Conservation (phyloP, 1,140 invertebrate genomes). For the Anthonomus grandis region DNA sequence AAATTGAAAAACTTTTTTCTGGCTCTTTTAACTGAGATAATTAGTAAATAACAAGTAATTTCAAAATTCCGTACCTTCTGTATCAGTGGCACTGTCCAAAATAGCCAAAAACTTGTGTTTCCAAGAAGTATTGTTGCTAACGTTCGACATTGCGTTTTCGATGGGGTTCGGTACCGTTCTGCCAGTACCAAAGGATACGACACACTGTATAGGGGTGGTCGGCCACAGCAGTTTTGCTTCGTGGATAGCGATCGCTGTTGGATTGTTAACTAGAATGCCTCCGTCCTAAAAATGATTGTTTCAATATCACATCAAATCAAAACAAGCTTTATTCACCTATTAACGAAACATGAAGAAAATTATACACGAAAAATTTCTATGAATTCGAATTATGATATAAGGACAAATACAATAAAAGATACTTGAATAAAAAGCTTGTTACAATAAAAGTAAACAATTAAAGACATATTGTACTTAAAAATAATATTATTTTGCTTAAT, state of each 20-base stretch:
- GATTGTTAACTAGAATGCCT: slow-evolving; percentile 89
- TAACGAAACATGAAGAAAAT: too few relatives aligned
- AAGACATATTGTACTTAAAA: too few relatives aligned
- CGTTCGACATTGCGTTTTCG: slow-evolving; percentile 40
- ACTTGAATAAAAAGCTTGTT: too few relatives aligned
- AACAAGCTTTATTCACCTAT: too few relatives aligned
- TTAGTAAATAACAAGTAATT: not conserved
- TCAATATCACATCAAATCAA: too few relatives aligned
- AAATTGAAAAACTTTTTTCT: not conserved
- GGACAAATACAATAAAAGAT: too few relatives aligned
- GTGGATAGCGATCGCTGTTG: slow-evolving; percentile 84
- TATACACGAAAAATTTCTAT: too few relatives aligned
- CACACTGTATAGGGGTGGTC: slow-evolving; percentile 72
- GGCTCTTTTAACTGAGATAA: not conserved
- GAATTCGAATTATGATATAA: too few relatives aligned
- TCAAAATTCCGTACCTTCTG: slow-evolving; percentile 63
- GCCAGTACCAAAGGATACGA: slow-evolving; percentile 88
- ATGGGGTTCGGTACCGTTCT: slow-evolving; percentile 51
- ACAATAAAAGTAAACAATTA: too few relatives aligned
- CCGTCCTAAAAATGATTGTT: slow-evolving; percentile 60
- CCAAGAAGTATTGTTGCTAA: slow-evolving; percentile 57
- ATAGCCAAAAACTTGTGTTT: slow-evolving; percentile 82
- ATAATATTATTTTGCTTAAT: too few relatives aligned
- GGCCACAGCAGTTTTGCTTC: slow-evolving; percentile 87
- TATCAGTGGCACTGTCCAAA: slow-evolving; percentile 87